Percentiles rank a stretch among this genome's conserved stretches.
Conservation (phyloP, 2,888 invertebrate species). For the Leuctra nigra region DNA sequence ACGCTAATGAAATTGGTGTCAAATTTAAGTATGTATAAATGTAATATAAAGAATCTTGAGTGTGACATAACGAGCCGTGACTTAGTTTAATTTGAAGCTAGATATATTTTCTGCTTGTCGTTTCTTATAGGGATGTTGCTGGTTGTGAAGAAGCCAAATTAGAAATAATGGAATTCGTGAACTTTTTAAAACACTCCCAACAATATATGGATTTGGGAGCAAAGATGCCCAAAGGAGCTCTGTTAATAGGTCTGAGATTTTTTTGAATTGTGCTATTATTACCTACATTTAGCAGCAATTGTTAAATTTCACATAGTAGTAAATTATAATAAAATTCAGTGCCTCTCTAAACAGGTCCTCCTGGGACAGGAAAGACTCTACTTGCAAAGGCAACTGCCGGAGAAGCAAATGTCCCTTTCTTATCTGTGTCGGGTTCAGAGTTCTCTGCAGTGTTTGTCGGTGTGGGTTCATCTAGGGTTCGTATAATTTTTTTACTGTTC, state of each 20-base stretch:
- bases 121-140: constrained; percentile 84
- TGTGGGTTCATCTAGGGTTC: constrained; percentile 89
- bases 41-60: not conserved
- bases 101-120: not conserved
- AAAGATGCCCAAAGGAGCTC: constrained; percentile 95
- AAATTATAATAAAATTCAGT: too few relatives aligned
- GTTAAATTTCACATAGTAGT: constrained; percentile 9
- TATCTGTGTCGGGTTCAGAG: constrained; percentile 97
- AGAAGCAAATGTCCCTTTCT: constrained; percentile 98
- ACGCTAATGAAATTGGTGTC: constrained; percentile 92
- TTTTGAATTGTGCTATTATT: not conserved
- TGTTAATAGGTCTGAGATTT: constrained; percentile 61
- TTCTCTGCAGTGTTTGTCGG: constrained; percentile 99
- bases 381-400: constrained; percentile 99
- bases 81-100: too few relatives aligned
- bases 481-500: too few relatives aligned
- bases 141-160: constrained; percentile 99
- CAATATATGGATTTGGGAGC: constrained; percentile 97
- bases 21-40: constrained; percentile 57
- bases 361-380: constrained; percentile 97
- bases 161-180: constrained; percentile 99
- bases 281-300: not conserved
- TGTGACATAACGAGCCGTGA: too few relatives aligned
- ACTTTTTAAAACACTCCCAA: constrained; percentile 97
- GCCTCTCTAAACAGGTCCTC: constrained; percentile 67